Base-by-base conservation (phyloP, 2,888 invertebrate genomes). In the Lycocerus yunnanus region DNA sequence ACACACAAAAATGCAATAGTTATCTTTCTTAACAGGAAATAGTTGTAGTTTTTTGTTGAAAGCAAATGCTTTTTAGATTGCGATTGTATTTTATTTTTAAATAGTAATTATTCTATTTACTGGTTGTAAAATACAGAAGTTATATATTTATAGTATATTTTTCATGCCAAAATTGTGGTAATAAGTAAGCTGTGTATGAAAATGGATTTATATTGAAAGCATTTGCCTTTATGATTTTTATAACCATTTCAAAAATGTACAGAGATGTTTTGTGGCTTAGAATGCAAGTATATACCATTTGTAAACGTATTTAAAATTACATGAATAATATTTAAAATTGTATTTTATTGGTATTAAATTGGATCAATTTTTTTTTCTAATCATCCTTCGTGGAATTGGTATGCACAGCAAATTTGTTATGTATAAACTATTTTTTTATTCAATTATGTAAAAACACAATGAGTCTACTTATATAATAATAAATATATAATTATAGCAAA, bases 221-320 rank as follows among this genome's bases (percentile, higher is more conserved):
- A 79, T 81, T 82, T 80, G 80, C 80, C 78, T 76, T 78, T 74
- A 77, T 74, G 77, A 75, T 79, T 81, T 80, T 81, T 80, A 81
- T 79, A 80, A 79, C 77, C 77, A 69, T 77, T 78, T 80, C 82
- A 84, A 82, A 63, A 63, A 79, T 85, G 85, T 84, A 84, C 84
- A 84, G 84, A 84, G 84, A 83, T 84, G 82, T 84, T 85, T 85
- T 82, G 83, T 84, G 83, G 85, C 84, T 85, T 85, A 85, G 83
- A 82, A 83, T 82, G 83, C 82, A 82, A 85, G 81, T 84, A 85
- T 85, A 84, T 84, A 85, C 84, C 83, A 85, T 85, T 84, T 85
- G 84, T 85, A 85, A 85, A 85, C 85, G 83, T 84, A 85, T 84
- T 84, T 83, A 83, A 85, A 85, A 80, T 73, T 76, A 76, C 70